A percentile compares a stretch with the other conserved stretches of the same genome.
Conservation (phyloP, 2,888 invertebrate genomes). For the Epinotia brunnichana region DNA sequence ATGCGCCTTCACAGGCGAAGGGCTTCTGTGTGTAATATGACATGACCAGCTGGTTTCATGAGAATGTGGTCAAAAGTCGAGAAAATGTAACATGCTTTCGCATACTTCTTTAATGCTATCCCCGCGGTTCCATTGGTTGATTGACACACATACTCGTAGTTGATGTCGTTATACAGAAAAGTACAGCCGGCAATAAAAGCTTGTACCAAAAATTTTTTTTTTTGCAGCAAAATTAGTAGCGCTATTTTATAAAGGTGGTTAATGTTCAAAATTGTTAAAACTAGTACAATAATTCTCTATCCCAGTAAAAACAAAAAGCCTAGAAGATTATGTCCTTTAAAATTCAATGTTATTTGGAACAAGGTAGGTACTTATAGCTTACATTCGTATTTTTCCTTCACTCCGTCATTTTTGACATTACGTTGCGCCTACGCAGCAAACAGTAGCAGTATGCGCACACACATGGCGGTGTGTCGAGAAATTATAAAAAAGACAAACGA, state of each 20-base stretch:
- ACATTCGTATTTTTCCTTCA: neutral
- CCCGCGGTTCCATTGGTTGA: neutral
- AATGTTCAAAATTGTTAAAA: too few species aligned
- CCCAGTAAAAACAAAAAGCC: too few species aligned
- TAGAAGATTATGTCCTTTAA: too few species aligned
- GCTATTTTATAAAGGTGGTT: too few species aligned
- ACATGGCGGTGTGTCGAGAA: slow-evolving; percentile 35
- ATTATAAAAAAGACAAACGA: slow-evolving; percentile 42
- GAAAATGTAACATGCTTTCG: neutral
- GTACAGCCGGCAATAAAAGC: too few species aligned
- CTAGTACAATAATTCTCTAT: too few species aligned
- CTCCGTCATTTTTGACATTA: neutral
- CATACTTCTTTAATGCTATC: neutral
- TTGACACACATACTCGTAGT: neutral
- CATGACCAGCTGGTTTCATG: neutral
- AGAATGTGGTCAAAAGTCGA: slow-evolving; percentile 1
- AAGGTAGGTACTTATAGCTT: neutral
- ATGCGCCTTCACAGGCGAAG: neutral
- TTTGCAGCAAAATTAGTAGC: too few species aligned
- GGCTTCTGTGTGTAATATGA: neutral
- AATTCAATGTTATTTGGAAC: too few species aligned
- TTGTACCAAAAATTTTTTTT: too few species aligned
- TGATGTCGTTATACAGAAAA: too few species aligned
- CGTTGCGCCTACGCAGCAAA: slow-evolving; percentile 19
- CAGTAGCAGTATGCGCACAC: slow-evolving; percentile 41